Base-by-base conservation (phyloP, 23 tunicate genomes). In the Trididemnum miniatum region DNA sequence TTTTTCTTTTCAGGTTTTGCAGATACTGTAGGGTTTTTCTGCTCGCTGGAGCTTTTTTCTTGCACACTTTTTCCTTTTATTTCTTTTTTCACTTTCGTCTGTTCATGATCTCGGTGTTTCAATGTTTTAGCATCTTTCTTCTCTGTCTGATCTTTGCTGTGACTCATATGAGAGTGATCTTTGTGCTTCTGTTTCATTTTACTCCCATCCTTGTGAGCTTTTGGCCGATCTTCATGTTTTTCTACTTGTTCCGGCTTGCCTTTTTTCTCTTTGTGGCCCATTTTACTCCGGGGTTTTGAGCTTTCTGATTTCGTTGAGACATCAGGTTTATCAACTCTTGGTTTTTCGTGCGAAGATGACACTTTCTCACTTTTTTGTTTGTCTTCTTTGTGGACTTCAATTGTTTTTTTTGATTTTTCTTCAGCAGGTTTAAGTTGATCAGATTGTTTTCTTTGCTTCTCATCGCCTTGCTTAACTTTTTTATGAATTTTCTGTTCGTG, bases 401-500 rank as follows among this genome's bases (percentile, higher is more conserved):
- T 3, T 62, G 3, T 5, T 24, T 62, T 62, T 24, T 62, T 62
- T 3, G 15, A 26, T 24, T 62, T 62, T 62, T 62, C 67, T 62
- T 62, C 67, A 12, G 5, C 26, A 12, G 5, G 26, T 5, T 62
- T 12, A 12, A 12, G 23, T 44, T 44, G 12, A 44, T 44, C 54
- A n/a, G n/a, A n/a, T 12, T 62, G 67, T n/a, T 62, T 62, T 62
- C 67, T 18, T n/a, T 12, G 67, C n/a, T 62, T 62, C n/a, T 62
- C 67, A 22, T 62, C 67, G 29, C 29, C n/a, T 22, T 18, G 26
- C 67, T 62, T 62, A 18, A 62, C 67, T 24, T 62, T 62, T 62
- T 62, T 62, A 62, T 62, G 67, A 22, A 62, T 3, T 62, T 62
- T 62, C 29, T 62, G 67, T n/a, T 62, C 67, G 54, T 44, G 54